phyloP scores from a whole-genome alignment of 2,113 vertebrate genomes.

The Eublepharis macularius region DNA sequence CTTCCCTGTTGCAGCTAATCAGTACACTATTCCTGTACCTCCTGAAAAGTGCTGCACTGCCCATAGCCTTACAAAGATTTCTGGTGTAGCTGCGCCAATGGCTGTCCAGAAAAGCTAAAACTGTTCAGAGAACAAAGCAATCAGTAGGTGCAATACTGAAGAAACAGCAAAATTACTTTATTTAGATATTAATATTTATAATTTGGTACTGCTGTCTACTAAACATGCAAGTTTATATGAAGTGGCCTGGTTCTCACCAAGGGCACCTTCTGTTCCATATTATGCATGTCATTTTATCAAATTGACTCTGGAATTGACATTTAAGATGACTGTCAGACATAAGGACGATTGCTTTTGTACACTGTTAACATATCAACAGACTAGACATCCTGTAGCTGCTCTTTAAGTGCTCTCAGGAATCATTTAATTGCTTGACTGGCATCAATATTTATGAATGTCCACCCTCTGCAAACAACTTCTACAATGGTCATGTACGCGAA shows the following conservation, averaged over 20 bases:
- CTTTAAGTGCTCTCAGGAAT: not conserved
- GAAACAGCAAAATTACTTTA: not conserved
- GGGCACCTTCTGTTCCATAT: too few relatives aligned
- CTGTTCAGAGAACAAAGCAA: not conserved
- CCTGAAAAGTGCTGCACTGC: not conserved
- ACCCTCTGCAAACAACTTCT: not conserved
- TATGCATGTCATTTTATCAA: too few relatives aligned
- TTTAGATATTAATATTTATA: not conserved
- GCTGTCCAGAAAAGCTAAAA: not conserved
- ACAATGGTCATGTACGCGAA: not conserved
- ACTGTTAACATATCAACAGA: not conserved
- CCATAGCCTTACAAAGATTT: not conserved
- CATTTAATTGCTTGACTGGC: constrained; percentile 3
- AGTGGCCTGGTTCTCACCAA: not conserved
- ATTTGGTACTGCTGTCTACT: not conserved
- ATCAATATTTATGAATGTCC: constrained; percentile 5
- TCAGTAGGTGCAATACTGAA: not conserved
- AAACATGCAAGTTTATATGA: not conserved
- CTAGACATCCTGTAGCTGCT: not conserved
- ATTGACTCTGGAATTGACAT: too few relatives aligned
- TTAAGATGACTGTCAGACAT: too few relatives aligned
- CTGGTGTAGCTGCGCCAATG: not conserved
- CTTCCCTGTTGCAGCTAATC: too few relatives aligned
- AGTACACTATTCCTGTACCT: not conserved
- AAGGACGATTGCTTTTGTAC: not conserved